Percentiles rank a stretch among this genome's conserved stretches.
Conservation (phyloP, 2,888 invertebrate genomes). For the Melanophora roralis region DNA sequence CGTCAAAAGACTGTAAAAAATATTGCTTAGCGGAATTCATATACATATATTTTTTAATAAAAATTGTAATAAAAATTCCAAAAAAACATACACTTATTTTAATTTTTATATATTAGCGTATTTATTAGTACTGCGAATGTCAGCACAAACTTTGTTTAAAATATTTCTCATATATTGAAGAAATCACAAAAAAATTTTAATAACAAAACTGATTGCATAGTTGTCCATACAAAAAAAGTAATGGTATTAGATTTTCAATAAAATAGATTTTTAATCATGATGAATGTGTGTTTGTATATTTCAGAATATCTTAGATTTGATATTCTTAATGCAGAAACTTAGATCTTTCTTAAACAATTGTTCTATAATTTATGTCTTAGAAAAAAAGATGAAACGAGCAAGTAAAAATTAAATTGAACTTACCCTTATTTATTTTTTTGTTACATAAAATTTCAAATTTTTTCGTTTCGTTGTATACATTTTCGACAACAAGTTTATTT, state of each 20-base stretch:
- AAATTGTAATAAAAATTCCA: constrained; percentile 3
- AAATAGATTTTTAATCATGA: too few relatives aligned
- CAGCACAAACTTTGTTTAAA: constrained; percentile 9
- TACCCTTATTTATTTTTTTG: too few relatives aligned
- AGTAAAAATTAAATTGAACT: too few relatives aligned
- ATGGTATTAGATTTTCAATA: not conserved
- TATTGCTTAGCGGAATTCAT: constrained; percentile 35
- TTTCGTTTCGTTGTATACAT: too few relatives aligned
- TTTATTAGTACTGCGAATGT: constrained; percentile 2
- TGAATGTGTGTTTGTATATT: too few relatives aligned
- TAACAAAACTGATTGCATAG: constrained; percentile 24
- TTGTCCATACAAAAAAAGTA: constrained; percentile 1
- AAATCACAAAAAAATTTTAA: constrained; percentile 3
- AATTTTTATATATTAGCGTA: not conserved
- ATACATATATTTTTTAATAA: constrained; percentile 12
- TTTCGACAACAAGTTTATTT: too few relatives aligned
- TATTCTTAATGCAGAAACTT: too few relatives aligned
- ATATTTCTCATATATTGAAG: not conserved
- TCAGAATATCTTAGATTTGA: too few relatives aligned
- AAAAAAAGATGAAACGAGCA: too few relatives aligned
- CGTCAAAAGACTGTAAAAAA: constrained; percentile 25
- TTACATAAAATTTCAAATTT: too few relatives aligned
- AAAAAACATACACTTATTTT: not conserved
- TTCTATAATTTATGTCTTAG: too few relatives aligned
- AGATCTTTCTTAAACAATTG: too few relatives aligned